Evolutionary conservation across 1,140 invertebrate genomes (phyloP).

Genomic region (Calephelis virginiensis): DNA sequence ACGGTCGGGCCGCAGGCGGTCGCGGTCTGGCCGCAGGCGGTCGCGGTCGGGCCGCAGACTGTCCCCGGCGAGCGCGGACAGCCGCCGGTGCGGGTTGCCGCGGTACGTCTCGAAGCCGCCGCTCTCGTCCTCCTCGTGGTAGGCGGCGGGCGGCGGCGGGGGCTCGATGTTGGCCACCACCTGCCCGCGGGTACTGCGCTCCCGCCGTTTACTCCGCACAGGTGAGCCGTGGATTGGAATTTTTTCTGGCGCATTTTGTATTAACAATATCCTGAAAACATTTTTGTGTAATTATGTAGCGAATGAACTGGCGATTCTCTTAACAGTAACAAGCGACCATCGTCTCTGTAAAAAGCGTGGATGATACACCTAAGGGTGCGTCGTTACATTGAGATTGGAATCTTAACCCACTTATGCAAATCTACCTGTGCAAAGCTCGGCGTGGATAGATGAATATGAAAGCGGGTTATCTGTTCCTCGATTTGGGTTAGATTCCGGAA

Average conservation of each 20-base stretch:
- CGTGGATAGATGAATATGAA: too few relatives aligned
- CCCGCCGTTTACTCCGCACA: conserved; percentile 53
- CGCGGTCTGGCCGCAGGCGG: conserved; percentile 66
- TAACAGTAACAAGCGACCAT: too few relatives aligned
- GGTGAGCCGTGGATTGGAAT: conserved; percentile 77
- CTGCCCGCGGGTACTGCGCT: conserved; percentile 61
- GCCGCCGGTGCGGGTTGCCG: conserved; percentile 57
- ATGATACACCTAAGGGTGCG: too few relatives aligned
- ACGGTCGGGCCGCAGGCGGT: conserved; percentile 47
- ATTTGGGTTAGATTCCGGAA: too few relatives aligned
- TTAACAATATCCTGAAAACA: conserved; percentile 85
- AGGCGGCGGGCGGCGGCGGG: conserved; percentile 52
- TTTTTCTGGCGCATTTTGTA: conserved; percentile 94
- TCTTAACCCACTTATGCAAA: too few relatives aligned
- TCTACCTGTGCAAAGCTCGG: too few relatives aligned
- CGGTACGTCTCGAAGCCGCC: conserved; percentile 72
- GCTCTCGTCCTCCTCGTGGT: conserved; percentile 75
- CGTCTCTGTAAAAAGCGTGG: too few relatives aligned
- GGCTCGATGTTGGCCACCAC: conserved; percentile 82
- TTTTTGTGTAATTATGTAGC: not conserved
- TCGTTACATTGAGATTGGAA: too few relatives aligned
- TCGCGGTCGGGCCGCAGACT: conserved; percentile 40
- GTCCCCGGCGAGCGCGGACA: conserved; percentile 44
- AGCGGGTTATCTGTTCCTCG: too few relatives aligned
- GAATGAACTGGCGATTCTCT: not conserved